Conservation (phyloP, 2,888 invertebrate species). For the Carabus problematicus region DNA sequence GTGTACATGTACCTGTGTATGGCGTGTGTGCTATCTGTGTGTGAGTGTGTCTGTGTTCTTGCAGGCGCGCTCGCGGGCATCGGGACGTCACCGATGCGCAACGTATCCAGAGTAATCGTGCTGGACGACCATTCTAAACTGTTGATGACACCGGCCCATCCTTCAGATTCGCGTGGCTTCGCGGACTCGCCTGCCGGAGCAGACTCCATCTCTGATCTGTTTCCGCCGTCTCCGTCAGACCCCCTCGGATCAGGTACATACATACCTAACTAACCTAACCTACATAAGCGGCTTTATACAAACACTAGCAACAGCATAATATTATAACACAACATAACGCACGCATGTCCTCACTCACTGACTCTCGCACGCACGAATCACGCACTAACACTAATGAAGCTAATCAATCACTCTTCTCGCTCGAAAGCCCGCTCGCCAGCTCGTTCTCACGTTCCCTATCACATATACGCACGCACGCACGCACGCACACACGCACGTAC, state of each 20-base stretch:
- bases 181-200: constrained; percentile 53
- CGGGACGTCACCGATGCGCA: constrained; percentile 51
- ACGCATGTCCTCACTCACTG: too few species aligned
- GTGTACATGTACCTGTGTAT: constrained; percentile 6
- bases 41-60: constrained; percentile 49
- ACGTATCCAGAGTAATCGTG: constrained; percentile 55
- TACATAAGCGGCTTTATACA: too few species aligned
- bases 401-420: too few species aligned
- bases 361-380: too few species aligned
- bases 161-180: constrained; percentile 56
- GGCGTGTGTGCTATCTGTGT: constrained; percentile 12
- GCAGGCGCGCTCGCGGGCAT: constrained; percentile 52
- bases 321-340: too few species aligned
- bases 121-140: constrained; percentile 57
- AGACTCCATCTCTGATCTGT: constrained; percentile 55
- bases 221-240: constrained; percentile 59
- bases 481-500: constrained; percentile 36
- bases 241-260: constrained; percentile 59
- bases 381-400: too few species aligned
- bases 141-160: constrained; percentile 55
- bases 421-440: too few species aligned
- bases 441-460: not conserved
- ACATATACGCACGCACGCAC: constrained; percentile 24
- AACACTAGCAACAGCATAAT: too few species aligned
- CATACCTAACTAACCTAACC: too few species aligned